These are phyloP conservation scores for Charina bottae DNA, from an alignment of 2,113 vertebrate genomes.

Conservation along the genomic window DNA sequence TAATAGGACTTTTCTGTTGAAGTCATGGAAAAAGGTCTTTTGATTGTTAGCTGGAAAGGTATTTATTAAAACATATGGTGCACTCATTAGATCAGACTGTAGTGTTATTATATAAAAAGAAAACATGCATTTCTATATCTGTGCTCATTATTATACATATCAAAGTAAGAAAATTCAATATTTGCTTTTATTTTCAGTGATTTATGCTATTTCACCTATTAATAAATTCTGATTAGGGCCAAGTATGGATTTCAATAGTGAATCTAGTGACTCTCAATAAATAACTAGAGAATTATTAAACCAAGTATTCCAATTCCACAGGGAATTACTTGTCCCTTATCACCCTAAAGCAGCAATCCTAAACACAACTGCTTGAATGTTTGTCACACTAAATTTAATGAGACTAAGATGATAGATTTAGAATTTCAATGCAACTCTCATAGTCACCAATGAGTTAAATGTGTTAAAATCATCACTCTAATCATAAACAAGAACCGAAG, in stretches of 20 bases:
- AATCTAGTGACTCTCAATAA: not conserved
- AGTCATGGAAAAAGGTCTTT: not conserved
- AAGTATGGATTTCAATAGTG: not conserved
- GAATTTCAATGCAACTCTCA: not conserved
- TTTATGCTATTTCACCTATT: not conserved
- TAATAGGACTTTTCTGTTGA: not conserved
- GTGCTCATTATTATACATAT: not conserved
- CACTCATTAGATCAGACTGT: not conserved
- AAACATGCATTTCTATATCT: not conserved
- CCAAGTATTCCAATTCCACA: not conserved
- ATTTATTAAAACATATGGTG: not conserved
- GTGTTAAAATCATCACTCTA: not conserved
- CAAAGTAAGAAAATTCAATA: not conserved
- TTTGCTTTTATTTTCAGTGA: not conserved
- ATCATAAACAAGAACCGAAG: not conserved
- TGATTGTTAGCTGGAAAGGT: conserved; percentile 12
- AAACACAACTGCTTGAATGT: not conserved
- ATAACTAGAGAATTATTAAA: not conserved
- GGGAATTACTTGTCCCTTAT: not conserved
- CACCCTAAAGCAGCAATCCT: not conserved
- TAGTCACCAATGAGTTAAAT: not conserved
- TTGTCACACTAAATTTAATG: not conserved
- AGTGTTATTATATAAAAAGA: not conserved
- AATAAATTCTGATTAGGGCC: not conserved
- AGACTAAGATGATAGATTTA: not conserved